Percentiles rank a stretch among this genome's conserved stretches.
These are phyloP conservation scores for Triplophysa siluroides DNA, from an alignment of 2,113 vertebrate genomes.

Conservation along the genomic window DNA sequence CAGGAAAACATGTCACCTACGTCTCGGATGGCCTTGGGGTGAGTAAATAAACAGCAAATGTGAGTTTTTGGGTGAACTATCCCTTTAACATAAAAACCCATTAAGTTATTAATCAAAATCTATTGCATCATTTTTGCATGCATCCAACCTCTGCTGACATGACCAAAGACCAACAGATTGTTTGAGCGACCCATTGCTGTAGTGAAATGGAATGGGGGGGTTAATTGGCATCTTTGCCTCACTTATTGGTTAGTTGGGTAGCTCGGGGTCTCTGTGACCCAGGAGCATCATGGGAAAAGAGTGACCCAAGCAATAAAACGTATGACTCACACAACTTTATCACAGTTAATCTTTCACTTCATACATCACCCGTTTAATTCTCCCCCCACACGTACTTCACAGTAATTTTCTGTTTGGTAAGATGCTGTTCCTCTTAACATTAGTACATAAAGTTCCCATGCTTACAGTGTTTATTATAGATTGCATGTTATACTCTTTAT, in stretches of 20 bases:
- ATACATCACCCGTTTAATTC: background rate
- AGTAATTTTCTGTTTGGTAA: conserved; percentile 2
- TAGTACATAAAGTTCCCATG: conserved; percentile 5
- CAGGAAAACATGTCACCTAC: too few relatives aligned
- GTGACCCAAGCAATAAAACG: conserved; percentile 29
- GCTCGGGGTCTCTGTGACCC: conserved; percentile 40
- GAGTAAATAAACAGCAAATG: too few relatives aligned
- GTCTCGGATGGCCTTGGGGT: too few relatives aligned
- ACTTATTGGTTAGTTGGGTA: background rate
- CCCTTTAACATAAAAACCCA: background rate
- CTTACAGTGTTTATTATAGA: conserved; percentile 9
- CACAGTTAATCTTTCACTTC: background rate
- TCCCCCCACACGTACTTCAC: background rate
- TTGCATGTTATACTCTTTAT: background rate
- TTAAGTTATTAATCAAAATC: background rate
- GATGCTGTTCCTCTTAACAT: conserved; percentile 21
- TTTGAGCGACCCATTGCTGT: background rate
- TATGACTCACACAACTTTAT: conserved; percentile 35
- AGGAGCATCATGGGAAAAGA: conserved; percentile 26
- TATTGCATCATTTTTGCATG: background rate
- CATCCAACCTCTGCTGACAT: background rate
- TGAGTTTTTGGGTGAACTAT: too few relatives aligned
- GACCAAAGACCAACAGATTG: background rate
- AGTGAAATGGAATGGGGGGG: conserved; percentile 21
- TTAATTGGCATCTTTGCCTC: conserved; percentile 23